Base-by-base conservation (phyloP, 1,140 invertebrate species). In the Nasonia vitripennis region DNA sequence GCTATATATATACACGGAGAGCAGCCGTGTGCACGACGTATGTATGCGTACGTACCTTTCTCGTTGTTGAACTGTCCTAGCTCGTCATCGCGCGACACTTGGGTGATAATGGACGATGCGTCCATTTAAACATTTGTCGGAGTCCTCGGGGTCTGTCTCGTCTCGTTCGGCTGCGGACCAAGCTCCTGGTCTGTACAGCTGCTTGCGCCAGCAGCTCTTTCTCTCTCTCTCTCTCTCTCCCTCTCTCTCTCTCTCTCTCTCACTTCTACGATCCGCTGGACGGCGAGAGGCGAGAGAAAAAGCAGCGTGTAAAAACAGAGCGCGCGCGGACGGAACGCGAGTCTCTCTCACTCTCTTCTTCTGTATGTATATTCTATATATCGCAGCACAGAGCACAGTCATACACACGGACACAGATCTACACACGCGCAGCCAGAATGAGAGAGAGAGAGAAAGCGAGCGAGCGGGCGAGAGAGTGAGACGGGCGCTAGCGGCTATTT, bases 101-200 rank as follows among this genome's bases (percentile, higher is more conserved):
- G 98, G 94, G 97, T 98, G 94, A 98, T 98, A 95, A 99, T 98
- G 96, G 97, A 98, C 96, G 98, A 97, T 96, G 97, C 97, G 97
- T 98, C 98, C 98, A 98, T 98, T 96, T 96, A 97, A 96, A 95
- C 95, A 96, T 96, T 95, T 95, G 95, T 93, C 83, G 77, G 83
- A 84, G 34, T 78, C 37, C 68, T 84, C 82, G 55, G 74, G 55
- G 68, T 41, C 31, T 83, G 73, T 84, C 20, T 62, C 55, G 55
- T 62, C 55, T 62, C 55, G 41, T 62, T 20, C 55, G 55, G 55
- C 55, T 62, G 55, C 20, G 20, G 17, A 62, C 20, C 2, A 62
- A 62, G 4, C 55, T 62, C 55, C 20, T 62, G 55, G 14, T 20
- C 17, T 55, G 20, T 62, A n/a, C 20, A 62, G 55, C 55, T 62